Conservation (phyloP, 2,113 vertebrate species). For the Mystacornis crossleyi region DNA sequence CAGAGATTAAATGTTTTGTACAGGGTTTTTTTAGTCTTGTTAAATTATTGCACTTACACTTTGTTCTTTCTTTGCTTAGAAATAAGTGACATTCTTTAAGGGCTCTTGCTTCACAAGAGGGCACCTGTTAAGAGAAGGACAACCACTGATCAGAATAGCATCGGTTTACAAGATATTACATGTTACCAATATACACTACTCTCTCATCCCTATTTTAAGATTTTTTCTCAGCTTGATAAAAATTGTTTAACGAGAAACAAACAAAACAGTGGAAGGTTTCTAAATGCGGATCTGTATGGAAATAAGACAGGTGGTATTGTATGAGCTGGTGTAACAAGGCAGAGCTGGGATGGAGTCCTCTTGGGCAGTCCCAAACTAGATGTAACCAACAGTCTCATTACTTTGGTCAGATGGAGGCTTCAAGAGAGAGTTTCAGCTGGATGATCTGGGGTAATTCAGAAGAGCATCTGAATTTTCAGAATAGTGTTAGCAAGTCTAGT, state of each 20-base stretch:
- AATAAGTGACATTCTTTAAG: not conserved
- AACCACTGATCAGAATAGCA: not conserved
- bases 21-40: not conserved
- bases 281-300: not conserved
- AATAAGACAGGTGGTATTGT: not conserved
- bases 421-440: not conserved
- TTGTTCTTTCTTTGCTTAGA: not conserved
- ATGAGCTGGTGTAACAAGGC: not conserved
- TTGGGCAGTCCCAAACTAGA: not conserved
- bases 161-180: not conserved
- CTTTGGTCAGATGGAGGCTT: not conserved
- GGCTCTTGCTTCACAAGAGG: not conserved
- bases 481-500: not conserved
- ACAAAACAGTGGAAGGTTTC: not conserved
- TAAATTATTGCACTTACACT: not conserved
- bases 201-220: not conserved
- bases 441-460: not conserved
- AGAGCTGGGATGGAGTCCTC: not conserved
- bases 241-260: not conserved
- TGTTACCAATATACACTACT: not conserved
- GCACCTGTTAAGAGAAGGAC: not conserved
- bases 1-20: not conserved
- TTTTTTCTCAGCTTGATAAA: not conserved
- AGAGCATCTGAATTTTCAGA: not conserved
- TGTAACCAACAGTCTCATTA: accelerated